Conservation (phyloP, 2,797 vertebrate species). For the Gephyroberyx darwinii region DNA sequence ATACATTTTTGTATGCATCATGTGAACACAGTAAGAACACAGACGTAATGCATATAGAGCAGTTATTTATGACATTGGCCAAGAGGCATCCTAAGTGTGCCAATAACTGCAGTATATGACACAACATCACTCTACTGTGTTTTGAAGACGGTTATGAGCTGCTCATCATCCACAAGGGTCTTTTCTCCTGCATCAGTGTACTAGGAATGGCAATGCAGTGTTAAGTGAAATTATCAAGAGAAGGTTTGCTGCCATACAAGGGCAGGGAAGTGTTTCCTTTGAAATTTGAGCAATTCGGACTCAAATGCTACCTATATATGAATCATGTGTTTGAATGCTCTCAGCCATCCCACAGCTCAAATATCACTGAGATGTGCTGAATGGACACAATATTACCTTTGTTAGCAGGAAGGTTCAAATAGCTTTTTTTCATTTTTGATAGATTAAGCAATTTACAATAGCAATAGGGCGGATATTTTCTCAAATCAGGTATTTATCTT, state of each 20-base stretch:
- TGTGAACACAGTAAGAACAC: background rate
- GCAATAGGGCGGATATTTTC: background rate
- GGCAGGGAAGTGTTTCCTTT: background rate
- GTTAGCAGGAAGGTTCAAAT: too few relatives aligned
- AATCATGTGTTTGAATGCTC: too few relatives aligned
- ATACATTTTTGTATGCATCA: conserved; percentile 16
- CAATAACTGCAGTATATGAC: conserved; percentile 9
- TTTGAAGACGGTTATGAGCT: conserved; percentile 15
- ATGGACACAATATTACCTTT: too few relatives aligned
- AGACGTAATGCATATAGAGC: background rate
- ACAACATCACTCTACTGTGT: background rate
- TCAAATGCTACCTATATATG: background rate
- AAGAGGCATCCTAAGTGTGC: background rate
- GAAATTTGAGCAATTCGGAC: background rate
- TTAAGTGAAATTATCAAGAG: background rate
- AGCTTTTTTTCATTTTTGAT: too few relatives aligned
- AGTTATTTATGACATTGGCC: background rate
- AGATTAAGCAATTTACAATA: background rate
- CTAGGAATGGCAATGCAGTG: too few relatives aligned
- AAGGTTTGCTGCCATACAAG: background rate
- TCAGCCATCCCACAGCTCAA: too few relatives aligned
- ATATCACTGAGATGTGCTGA: too few relatives aligned
- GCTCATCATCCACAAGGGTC: background rate
- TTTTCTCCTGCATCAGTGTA: background rate
- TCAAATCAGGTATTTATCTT: background rate